Conservation (phyloP, 2,797 vertebrate species). For the Cossypha caffra region DNA sequence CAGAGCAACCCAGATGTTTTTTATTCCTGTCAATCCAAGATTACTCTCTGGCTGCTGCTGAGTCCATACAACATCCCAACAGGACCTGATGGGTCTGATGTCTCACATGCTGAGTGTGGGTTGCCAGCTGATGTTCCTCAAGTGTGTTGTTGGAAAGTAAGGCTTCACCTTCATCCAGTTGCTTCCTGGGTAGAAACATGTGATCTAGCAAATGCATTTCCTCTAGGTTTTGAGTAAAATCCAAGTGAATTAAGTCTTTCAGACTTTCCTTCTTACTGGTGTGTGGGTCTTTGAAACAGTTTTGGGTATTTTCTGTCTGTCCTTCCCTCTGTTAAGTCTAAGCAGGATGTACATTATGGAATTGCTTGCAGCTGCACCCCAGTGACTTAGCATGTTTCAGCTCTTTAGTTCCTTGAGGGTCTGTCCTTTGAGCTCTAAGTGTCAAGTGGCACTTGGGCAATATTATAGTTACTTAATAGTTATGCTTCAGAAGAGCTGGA, state of each 20-base stretch:
- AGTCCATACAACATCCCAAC: accelerated
- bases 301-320: not conserved
- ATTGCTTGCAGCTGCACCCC: not conserved
- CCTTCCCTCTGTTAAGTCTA: not conserved
- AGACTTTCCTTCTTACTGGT: not conserved
- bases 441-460: not conserved
- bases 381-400: not conserved
- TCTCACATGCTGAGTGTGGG: not conserved
- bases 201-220: not conserved
- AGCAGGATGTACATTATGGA: not conserved
- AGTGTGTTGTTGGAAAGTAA: not conserved
- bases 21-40: not conserved
- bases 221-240: not conserved
- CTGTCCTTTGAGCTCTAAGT: not conserved
- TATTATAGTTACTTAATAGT: not conserved
- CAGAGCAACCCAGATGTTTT: not conserved
- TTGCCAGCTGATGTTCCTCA: not conserved
- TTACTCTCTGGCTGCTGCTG: not conserved
- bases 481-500: not conserved
- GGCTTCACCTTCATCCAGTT: not conserved
- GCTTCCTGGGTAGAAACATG: not conserved
- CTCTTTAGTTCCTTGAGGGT: not conserved
- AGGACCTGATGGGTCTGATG: not conserved
- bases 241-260: not conserved
- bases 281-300: not conserved